Evolutionary conservation across 1,140 invertebrate genomes (phyloP).

Genomic region (Papilio glaucus): DNA sequence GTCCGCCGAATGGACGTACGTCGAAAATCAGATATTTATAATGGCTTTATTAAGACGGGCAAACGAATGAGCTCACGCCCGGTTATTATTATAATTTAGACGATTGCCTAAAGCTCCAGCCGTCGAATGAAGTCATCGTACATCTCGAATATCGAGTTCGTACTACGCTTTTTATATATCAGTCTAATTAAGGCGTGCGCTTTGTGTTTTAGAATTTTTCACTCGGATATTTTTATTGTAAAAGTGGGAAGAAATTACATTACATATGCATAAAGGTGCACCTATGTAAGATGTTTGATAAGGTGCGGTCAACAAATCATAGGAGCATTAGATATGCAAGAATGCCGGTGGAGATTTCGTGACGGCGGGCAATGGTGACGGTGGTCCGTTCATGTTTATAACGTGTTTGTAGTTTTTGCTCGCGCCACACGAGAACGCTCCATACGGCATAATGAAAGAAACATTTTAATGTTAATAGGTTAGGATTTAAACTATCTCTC

Average conservation of each 20-base stretch:
- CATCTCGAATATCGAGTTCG: conserved; percentile 54
- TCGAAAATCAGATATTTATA: conserved; percentile 77
- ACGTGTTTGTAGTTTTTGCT: conserved; percentile 66
- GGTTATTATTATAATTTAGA: conserved; percentile 83
- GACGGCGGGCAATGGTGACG: conserved; percentile 62
- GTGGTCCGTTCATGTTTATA: conserved; percentile 64
- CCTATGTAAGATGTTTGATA: conserved; percentile 48
- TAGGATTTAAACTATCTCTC: conserved; percentile 19
- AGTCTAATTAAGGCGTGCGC: conserved; percentile 22
- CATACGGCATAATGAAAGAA: conserved; percentile 52
- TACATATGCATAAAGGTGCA: conserved; percentile 18
- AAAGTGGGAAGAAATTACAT: conserved; percentile 35
- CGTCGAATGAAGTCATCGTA: conserved; percentile 79
- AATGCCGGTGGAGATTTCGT: conserved; percentile 76
- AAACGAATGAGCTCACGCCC: conserved; percentile 76
- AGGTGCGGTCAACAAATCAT: conserved; percentile 64
- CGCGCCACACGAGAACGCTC: conserved; percentile 55
- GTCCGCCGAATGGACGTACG: conserved; percentile 57
- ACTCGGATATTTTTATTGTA: conserved; percentile 7
- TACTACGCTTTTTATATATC: conserved; percentile 35
- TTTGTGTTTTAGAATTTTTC: conserved; percentile 19
- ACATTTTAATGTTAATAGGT: conserved; percentile 47
- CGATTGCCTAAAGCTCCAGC: conserved; percentile 77
- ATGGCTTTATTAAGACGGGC: conserved; percentile 81
- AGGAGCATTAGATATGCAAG: conserved; percentile 76